Conservation (phyloP, 2,113 vertebrate species). For the Scartelaos histophorus region DNA sequence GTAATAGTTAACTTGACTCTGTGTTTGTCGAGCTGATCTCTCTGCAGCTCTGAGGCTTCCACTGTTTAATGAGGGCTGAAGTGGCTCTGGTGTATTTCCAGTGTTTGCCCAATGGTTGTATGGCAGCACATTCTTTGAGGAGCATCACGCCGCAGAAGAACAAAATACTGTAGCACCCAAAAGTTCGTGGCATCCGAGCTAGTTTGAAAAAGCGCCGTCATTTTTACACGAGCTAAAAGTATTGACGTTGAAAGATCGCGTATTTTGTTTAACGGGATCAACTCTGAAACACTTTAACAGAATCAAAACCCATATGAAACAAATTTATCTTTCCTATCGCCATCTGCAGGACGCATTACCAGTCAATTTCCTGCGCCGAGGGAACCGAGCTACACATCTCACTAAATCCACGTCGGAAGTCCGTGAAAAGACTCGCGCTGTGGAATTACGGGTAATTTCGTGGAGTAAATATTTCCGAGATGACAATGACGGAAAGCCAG, state of each 20-base stretch:
- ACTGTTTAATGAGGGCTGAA: slow-evolving; percentile 1
- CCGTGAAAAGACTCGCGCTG: background rate
- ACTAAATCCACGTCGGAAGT: slow-evolving; percentile 7
- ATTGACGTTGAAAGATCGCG: background rate
- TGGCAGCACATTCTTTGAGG: background rate
- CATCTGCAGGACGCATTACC: slow-evolving; percentile 3
- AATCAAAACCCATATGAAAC: slow-evolving; percentile 8
- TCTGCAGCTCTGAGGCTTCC: background rate
- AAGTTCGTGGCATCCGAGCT: background rate
- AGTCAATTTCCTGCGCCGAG: slow-evolving; percentile 10
- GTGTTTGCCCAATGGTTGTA: slow-evolving; percentile 1
- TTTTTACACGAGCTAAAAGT: background rate
- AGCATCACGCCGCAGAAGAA: background rate
- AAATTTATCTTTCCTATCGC: slow-evolving; percentile 1
- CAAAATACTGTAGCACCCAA: background rate
- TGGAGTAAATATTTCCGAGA: slow-evolving; percentile 43
- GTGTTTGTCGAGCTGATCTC: slow-evolving; percentile 3
- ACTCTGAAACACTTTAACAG: background rate
- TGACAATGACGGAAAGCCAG: slow-evolving; percentile 42
- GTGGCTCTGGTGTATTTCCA: slow-evolving; percentile 3
- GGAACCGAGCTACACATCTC: background rate
- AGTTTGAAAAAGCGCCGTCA: background rate
- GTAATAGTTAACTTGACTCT: background rate
- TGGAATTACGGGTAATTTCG: slow-evolving; percentile 24
- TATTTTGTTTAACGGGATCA: slow-evolving; percentile 12